Evolutionary conservation across 1,140 invertebrate species (phyloP).

Genomic region (Hestina assimilis): DNA sequence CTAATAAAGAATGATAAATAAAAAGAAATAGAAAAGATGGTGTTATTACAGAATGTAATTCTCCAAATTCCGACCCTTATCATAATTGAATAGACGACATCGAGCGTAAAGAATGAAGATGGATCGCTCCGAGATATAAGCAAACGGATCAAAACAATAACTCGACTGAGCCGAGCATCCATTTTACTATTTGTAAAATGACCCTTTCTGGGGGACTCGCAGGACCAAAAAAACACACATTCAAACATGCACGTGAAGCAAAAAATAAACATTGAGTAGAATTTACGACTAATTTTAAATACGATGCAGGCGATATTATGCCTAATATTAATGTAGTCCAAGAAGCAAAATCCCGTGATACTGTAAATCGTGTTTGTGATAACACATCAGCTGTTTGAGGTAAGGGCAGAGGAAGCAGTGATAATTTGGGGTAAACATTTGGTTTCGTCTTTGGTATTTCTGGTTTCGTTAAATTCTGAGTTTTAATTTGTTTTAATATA

Average conservation of each 20-base stretch:
- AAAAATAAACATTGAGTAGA: conserved; percentile 31
- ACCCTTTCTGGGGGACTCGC: conserved; percentile 29
- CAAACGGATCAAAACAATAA: conserved; percentile 39
- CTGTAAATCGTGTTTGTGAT: conserved; percentile 21
- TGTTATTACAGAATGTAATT: conserved; percentile 29
- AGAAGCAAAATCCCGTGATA: conserved; percentile 6
- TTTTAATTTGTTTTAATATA: neutral
- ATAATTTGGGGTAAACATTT: conserved; percentile 34
- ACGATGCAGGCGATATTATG: conserved; percentile 6
- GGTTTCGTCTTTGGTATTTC: conserved; percentile 19
- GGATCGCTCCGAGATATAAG: conserved; percentile 22
- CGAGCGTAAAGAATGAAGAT: conserved; percentile 34
- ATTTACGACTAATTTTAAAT: conserved; percentile 36
- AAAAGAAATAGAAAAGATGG: conserved; percentile 9
- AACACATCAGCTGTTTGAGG: conserved; percentile 38
- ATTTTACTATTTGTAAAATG: conserved; percentile 41
- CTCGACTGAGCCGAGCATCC: conserved; percentile 24
- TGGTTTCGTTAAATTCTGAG: conserved; percentile 7
- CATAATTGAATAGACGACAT: conserved; percentile 35
- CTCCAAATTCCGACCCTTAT: conserved; percentile 37
- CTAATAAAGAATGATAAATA: conserved; percentile 17
- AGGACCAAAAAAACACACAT: conserved; percentile 31
- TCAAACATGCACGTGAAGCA: conserved; percentile 20
- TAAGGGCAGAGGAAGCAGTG: conserved; percentile 35
- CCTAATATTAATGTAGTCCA: neutral